Percentiles rank a stretch among this genome's conserved stretches.
Evolutionary conservation across 2,113 vertebrate species (phyloP).

Genomic region (Pelodiscus sinensis): DNA sequence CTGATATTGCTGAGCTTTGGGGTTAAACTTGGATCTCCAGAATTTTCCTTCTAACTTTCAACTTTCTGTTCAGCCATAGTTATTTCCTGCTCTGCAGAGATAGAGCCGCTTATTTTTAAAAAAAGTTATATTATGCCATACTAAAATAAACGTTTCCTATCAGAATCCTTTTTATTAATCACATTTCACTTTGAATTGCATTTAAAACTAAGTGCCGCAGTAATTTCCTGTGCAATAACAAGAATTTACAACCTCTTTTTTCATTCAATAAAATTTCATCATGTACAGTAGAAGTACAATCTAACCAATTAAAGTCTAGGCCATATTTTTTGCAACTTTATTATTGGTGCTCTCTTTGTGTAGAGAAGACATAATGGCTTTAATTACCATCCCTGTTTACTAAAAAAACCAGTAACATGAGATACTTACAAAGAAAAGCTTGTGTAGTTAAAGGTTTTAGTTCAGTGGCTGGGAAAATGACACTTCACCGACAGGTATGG

Average conservation of each 20-base stretch:
- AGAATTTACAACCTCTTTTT: slow-evolving; percentile 53
- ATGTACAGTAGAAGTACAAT: slow-evolving; percentile 20
- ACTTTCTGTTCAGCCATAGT: background rate
- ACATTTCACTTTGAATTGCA: slow-evolving; percentile 45
- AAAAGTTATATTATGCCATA: slow-evolving; percentile 15
- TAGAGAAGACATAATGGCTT: slow-evolving; percentile 34
- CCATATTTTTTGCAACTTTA: slow-evolving; percentile 10
- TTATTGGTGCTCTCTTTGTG: slow-evolving; percentile 14
- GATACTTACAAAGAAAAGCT: slow-evolving; percentile 43
- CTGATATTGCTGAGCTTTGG: background rate
- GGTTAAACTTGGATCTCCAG: slow-evolving; percentile 14
- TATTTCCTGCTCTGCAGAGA: slow-evolving; percentile 21
- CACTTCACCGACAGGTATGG: slow-evolving; percentile 37
- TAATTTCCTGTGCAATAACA: slow-evolving; percentile 57
- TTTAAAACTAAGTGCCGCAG: slow-evolving; percentile 54
- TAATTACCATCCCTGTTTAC: slow-evolving; percentile 71
- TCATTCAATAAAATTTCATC: slow-evolving; percentile 49
- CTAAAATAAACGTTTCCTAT: slow-evolving; percentile 60
- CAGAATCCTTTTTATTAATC: slow-evolving; percentile 57
- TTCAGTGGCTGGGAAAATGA: slow-evolving; percentile 33
- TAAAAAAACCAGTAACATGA: slow-evolving; percentile 58
- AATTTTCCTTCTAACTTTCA: background rate
- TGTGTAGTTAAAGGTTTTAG: slow-evolving; percentile 43
- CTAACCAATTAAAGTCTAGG: slow-evolving; percentile 41
- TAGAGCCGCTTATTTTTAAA: background rate